Evolutionary conservation across 2,888 invertebrate genomes (phyloP), one percentile per base, ranked within the genome.

Genomic region (Pterostichus madidus): DNA sequence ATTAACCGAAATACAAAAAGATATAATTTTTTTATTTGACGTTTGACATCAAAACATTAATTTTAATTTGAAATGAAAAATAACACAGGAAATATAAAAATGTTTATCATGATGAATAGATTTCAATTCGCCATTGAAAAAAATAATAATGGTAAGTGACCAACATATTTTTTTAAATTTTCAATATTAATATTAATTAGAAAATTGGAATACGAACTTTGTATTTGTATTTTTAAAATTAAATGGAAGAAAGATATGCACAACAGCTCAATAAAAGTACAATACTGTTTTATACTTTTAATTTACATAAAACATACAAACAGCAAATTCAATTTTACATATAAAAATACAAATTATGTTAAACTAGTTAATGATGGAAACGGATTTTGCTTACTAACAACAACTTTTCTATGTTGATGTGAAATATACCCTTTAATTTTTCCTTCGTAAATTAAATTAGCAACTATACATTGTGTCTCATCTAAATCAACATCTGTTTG

Each of bases 351-450:
- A 76, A 78, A 15, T 89, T 90, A 91, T 49, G 91, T 92, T 85
- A 94, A 91, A 85, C 92, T 93, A 85, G 95, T 94, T 53, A 96
- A 89, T 11, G 93, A 91, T 3, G 99, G 99, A 89, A 99, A 99
- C 0, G 99, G 96, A 91, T 97, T 98, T 88, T 97, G 96, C 89
- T 99, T 99, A 87, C 98, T 98, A 64, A 99, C 96, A 71, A 99
- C 99, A 82, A 99, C 93, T 90, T 98, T 99, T 89, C 98, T 96
- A 90, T 99, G 99, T 86, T 97, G 96, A 91, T 98, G 96, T 0
- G 99, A 98, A 87, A 99, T 98, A 90, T 99, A 99, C 0, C 99
- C 99, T 89, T 99, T 99, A 86, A 99, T 97, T 91, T 98, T 98
- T 31, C 97, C 97, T 90, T 98, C 98, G 88, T 94, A 97, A 87